phyloP scores from a whole-genome alignment of 2,113 vertebrate genomes.

The Trogon melanurus region DNA sequence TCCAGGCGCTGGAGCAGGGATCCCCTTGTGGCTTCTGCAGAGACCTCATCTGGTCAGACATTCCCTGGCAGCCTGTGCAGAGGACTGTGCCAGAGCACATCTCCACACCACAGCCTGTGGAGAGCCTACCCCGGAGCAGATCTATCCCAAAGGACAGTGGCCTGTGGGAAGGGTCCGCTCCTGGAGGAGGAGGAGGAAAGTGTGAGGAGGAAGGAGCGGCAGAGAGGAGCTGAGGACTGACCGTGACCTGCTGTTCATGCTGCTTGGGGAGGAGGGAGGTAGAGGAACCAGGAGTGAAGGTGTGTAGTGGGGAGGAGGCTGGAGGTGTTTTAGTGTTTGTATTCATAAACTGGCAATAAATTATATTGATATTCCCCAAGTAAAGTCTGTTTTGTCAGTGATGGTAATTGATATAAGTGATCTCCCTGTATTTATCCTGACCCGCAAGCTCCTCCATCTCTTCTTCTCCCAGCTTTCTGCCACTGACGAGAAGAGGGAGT shows the following conservation, averaged over 20 bases:
- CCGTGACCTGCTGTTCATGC: rapidly evolving
- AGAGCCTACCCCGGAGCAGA: neutral
- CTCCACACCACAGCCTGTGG: rapidly evolving
- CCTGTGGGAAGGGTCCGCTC: neutral
- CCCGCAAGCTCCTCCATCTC: neutral
- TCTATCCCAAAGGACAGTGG: neutral
- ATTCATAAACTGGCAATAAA: neutral
- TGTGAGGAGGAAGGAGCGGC: neutral
- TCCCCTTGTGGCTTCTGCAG: neutral
- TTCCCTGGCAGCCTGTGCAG: neutral
- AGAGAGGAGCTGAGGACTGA: neutral
- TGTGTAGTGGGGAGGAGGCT: no score
- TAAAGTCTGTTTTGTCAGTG: neutral
- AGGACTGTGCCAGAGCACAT: neutral
- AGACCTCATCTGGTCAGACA: rapidly evolving
- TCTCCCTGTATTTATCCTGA: neutral
- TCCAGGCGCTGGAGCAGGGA: rapidly evolving
- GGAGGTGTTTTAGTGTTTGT: neutral
- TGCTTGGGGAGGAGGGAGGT: neutral
- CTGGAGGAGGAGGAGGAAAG: neutral
- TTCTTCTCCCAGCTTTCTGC: neutral
- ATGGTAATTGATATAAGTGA: neutral
- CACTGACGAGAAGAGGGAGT: neutral
- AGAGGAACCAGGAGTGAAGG: neutral
- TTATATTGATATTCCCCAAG: neutral